phyloP scores from a whole-genome alignment of 2,888 invertebrate genomes.

The Leucoma salicis region DNA sequence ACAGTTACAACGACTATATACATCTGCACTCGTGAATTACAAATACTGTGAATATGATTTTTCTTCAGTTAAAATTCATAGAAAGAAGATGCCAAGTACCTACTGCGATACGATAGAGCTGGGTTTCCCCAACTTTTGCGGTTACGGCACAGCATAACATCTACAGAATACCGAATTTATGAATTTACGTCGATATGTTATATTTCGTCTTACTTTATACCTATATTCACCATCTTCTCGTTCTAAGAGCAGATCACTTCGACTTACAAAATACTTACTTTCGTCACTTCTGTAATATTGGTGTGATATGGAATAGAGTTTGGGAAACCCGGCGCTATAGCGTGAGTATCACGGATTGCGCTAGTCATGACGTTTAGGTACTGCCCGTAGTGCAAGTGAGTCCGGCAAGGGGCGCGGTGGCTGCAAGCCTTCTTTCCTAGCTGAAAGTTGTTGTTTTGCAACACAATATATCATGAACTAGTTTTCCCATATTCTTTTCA shows the following conservation, averaged over 20 bases:
- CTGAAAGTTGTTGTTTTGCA: slow-evolving; percentile 67
- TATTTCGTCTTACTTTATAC: no score
- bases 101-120: slow-evolving; percentile 18
- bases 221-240: no score
- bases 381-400: slow-evolving; percentile 43
- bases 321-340: no score
- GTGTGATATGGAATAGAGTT: no score
- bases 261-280: no score
- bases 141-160: no score
- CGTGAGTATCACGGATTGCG: slow-evolving; percentile 47
- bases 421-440: slow-evolving; percentile 69
- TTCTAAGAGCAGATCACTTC: no score
- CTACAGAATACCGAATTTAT: no score
- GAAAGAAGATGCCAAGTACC: slow-evolving; percentile 28
- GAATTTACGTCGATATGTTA: no score
- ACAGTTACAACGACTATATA: no score
- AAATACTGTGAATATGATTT: not conserved
- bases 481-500: slow-evolving; percentile 68
- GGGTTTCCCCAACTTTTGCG: no score
- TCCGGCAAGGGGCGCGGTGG: slow-evolving; percentile 47
- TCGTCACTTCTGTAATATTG: no score
- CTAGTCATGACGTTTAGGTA: slow-evolving; percentile 43
- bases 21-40: not conserved
- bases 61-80: slow-evolving; percentile 7
- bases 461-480: slow-evolving; percentile 44